Evolutionary conservation across 1,140 invertebrate species (phyloP).

Genomic region (Drosophila orena): DNA sequence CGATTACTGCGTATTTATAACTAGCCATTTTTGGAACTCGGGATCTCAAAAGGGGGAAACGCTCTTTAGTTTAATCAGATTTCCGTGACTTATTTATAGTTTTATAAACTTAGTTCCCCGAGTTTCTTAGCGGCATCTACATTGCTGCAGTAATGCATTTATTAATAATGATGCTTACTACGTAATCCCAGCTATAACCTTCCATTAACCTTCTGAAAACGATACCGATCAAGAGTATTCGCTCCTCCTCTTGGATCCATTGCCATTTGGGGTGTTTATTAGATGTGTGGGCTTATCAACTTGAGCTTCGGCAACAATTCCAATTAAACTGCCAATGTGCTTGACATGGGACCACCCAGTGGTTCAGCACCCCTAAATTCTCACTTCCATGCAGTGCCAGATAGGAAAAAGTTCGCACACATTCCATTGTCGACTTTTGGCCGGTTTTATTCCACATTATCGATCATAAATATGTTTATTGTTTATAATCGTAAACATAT

Average conservation of each 20-base stretch:
- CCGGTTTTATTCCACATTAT: slow-evolving; percentile 41
- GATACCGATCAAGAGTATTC: slow-evolving; percentile 8
- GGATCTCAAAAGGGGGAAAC: neutral
- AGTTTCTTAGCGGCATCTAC: neutral
- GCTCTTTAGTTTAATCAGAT: neutral
- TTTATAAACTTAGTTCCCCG: neutral
- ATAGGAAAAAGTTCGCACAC: slow-evolving; percentile 30
- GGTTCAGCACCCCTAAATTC: slow-evolving; percentile 5
- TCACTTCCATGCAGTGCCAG: neutral
- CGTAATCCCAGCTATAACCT: slow-evolving; percentile 1
- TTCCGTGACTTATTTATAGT: neutral
- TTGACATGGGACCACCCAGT: slow-evolving; percentile 33
- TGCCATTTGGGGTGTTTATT: slow-evolving; percentile 1
- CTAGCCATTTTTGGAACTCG: neutral
- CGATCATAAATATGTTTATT: slow-evolving; percentile 63
- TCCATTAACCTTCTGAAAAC: slow-evolving; percentile 5
- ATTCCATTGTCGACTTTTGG: slow-evolving; percentile 35
- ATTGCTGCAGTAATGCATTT: too few relatives aligned
- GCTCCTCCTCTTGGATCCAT: slow-evolving; percentile 12
- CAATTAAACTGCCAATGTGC: slow-evolving; percentile 38
- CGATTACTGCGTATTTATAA: slow-evolving; percentile 13
- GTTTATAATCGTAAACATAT: slow-evolving; percentile 56
- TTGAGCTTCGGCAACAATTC: slow-evolving; percentile 47
- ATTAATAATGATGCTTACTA: neutral
- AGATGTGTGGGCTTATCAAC: slow-evolving; percentile 25